Evolutionary conservation across 23 tunicate species (phyloP).

Genomic region (Phallusia fumigata): DNA sequence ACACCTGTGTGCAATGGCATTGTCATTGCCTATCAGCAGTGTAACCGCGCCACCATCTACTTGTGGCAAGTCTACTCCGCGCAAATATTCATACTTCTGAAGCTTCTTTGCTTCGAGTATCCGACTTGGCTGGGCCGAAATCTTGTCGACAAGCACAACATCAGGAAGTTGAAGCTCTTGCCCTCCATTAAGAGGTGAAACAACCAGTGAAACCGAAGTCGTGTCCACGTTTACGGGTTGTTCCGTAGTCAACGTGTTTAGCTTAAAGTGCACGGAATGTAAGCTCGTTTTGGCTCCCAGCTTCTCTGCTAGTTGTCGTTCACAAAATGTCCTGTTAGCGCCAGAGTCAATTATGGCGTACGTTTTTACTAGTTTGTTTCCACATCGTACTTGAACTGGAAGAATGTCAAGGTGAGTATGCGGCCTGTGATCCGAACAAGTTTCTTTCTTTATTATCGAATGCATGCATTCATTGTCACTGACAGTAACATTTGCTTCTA

Average conservation of each 20-base stretch:
- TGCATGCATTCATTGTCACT: too few species aligned
- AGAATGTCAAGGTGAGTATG: not conserved
- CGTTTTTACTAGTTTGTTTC: not conserved
- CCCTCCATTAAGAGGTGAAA: slow-evolving; percentile 1
- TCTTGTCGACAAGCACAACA: slow-evolving; percentile 1
- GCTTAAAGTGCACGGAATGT: not conserved
- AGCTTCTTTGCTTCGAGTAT: not conserved
- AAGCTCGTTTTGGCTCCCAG: not conserved
- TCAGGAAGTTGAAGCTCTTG: not conserved
- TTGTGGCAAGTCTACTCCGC: not conserved
- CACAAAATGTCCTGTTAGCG: slow-evolving; percentile 14
- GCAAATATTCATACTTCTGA: not conserved
- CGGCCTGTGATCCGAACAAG: too few species aligned
- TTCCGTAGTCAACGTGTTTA: slow-evolving; percentile 1
- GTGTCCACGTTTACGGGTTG: not conserved
- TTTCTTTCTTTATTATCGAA: too few species aligned
- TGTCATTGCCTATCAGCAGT: slow-evolving; percentile 9
- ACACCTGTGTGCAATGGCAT: slow-evolving; percentile 15
- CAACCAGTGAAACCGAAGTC: not conserved
- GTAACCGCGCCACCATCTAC: not conserved
- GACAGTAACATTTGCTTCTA: too few species aligned
- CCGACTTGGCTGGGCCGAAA: not conserved
- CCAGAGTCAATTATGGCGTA: slow-evolving; percentile 23
- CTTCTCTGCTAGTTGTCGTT: slow-evolving; percentile 2
- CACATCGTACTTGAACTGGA: slow-evolving; percentile 3